These are phyloP conservation scores for Mormyrus iriodes DNA, from an alignment of 2,113 vertebrate genomes.

Conservation along the genomic window DNA sequence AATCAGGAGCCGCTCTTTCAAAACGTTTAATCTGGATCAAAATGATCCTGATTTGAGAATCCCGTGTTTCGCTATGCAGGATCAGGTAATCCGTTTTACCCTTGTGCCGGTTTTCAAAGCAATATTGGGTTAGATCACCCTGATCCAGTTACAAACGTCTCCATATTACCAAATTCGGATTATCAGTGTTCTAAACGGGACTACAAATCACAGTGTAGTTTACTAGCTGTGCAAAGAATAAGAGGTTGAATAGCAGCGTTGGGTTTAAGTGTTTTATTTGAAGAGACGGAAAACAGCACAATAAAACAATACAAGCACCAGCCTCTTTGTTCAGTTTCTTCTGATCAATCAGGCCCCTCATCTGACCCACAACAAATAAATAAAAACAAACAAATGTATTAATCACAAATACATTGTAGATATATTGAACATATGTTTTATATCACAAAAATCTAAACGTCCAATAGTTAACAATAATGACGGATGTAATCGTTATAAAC, in stretches of 20 bases:
- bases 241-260: background rate
- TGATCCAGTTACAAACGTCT: background rate
- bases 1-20: background rate
- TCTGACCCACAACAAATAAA: background rate
- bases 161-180: background rate
- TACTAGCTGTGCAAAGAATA: background rate
- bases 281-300: background rate
- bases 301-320: background rate
- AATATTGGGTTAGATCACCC: background rate
- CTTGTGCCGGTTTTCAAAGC: background rate
- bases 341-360: background rate
- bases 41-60: background rate
- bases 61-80: background rate
- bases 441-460: no score
- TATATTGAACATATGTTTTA: no score
- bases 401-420: background rate
- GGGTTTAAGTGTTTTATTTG: background rate
- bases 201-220: background rate
- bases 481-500: no score
- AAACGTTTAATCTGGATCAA: background rate
- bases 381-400: background rate
- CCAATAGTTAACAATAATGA: no score
- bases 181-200: background rate
- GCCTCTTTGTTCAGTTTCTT: background rate
- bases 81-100: background rate